Evolutionary conservation across 23 tunicate species (phyloP), one percentile per base, ranked within the genome.

Genomic region (Corella eumyota): DNA sequence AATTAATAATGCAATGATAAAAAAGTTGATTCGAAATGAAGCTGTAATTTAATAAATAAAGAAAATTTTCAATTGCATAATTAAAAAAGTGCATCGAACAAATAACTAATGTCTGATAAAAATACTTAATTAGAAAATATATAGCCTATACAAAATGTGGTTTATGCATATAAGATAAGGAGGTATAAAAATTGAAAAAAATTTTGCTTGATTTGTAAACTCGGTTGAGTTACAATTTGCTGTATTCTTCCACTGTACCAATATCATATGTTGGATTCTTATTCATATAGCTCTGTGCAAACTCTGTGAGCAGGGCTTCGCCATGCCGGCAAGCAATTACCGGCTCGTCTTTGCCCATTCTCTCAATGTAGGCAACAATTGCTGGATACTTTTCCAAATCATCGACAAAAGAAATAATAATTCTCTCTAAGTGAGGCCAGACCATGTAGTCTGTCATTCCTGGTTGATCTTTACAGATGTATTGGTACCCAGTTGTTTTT

Each of bases 401-500:
- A 2, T 7, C 29, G 4, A 20, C n/a, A 17, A 50, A 26, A 11
- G 23, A 30, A 9, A 67, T 2, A 32, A 20, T 3, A 34, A 73
- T 63, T 33, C 62, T 34, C 51, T 63, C 69, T 25, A 73, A 36
- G 31, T 36, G 63, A 9, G 79, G 79, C 70, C 70, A 73, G 25
- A 73, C 38, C 79, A 73, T 73, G 35, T 73, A 73, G 32, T 73
- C 79, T 5, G 70, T 45, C 1, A 58, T 51, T 5, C 79, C 69
- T 13, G 65, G 34, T 33, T 36, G 53, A 11, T 73, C 62, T 11
- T 62, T 62, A 28, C 62, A 25, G 49, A 73, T 29, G 40, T 34
- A 73, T 31, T 61, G 61, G 1, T 6, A 21, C 2, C 3, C 19
- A 1, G 22, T 1, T 6, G 30, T 52, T 25, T 23, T 23, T 20